Evolutionary conservation across 2,888 invertebrate species (phyloP), one percentile per base, ranked within the genome.

Genomic region (Tipula unca): DNA sequence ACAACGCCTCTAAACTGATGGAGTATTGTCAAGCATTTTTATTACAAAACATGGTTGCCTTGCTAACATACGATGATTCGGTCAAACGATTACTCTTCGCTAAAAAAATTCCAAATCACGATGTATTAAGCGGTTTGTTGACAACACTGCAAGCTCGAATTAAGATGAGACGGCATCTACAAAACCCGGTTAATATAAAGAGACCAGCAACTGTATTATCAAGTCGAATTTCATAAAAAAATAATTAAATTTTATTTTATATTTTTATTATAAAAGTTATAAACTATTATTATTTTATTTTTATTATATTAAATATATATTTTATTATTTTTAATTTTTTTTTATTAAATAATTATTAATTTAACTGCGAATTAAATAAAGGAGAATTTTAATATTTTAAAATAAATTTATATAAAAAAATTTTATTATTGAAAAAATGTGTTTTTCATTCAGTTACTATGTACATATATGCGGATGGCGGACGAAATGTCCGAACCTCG

Each of bases 31-130:
- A 97, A 91, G 96, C 96, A 85, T 97, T 97, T 90, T 92, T 97
- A 32, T 92, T 97, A 84, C 97, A 97, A 91, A 97, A 97, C 89
- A 96, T 97, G 96, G 96, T 97, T n/a, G 96, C 97, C n/a, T 92
- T 97, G 32, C 92, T 97, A 85, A 97, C 97, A 0, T 97, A 96
- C 89, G 97, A 97, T 88, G 97, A 97, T 89, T 96, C 96, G 0
- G 97, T 97, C 0, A 96, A 97, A 89, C 93, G 97, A 87, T 91
- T 97, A 86, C 92, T 97, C 48, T 97, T 97, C 88, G 97, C 97
- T 69, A 97, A 97, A 90, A 95, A 97, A 89, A 92, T 97, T 87
- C 97, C 97, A 85, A 97, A 96, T 88, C 97, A 97, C 89, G 97
- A 97, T 89, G 97, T 97, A 4, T 92, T 97, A 14, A 95, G 95